These are phyloP conservation scores for Apotomis betuletana DNA, from an alignment of 2,888 invertebrate species.

Conservation along the genomic window DNA sequence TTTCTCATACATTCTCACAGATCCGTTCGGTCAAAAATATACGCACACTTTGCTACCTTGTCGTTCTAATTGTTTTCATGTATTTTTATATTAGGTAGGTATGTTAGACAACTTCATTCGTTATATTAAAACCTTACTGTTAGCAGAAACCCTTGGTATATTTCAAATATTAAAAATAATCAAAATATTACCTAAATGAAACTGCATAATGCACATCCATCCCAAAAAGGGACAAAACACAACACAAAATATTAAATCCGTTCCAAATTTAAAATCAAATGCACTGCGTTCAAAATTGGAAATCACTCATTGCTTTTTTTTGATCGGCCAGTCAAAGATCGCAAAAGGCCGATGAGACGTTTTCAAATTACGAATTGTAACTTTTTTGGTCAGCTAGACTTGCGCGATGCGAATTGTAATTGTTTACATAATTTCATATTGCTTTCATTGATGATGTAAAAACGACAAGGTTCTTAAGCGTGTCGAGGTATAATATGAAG, in stretches of 20 bases:
- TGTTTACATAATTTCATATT: too few relatives aligned
- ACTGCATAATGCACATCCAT: slow-evolving; percentile 2
- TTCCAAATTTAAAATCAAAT: background rate
- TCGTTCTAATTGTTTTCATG: background rate
- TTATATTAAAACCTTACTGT: too few relatives aligned
- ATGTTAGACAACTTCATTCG: too few relatives aligned
- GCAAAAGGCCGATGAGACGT: background rate
- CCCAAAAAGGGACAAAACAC: slow-evolving; percentile 9
- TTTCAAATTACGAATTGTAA: background rate
- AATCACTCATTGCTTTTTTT: too few relatives aligned
- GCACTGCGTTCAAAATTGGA: too few relatives aligned
- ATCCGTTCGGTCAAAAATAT: background rate
- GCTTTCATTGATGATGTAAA: background rate
- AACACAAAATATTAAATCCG: slow-evolving; percentile 6
- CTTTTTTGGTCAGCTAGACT: background rate
- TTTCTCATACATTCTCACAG: background rate
- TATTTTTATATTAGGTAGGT: too few relatives aligned
- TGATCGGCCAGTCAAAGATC: too few relatives aligned
- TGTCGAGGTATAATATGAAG: background rate
- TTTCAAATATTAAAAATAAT: too few relatives aligned
- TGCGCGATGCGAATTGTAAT: slow-evolving; percentile 35
- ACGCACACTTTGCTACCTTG: background rate
- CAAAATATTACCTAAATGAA: slow-evolving; percentile 3
- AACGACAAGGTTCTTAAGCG: background rate
- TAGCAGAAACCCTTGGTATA: too few relatives aligned